Evolutionary conservation across 1,140 invertebrate genomes (phyloP), one percentile per base, ranked within the genome.

Genomic region (Agraylea sexmaculata): DNA sequence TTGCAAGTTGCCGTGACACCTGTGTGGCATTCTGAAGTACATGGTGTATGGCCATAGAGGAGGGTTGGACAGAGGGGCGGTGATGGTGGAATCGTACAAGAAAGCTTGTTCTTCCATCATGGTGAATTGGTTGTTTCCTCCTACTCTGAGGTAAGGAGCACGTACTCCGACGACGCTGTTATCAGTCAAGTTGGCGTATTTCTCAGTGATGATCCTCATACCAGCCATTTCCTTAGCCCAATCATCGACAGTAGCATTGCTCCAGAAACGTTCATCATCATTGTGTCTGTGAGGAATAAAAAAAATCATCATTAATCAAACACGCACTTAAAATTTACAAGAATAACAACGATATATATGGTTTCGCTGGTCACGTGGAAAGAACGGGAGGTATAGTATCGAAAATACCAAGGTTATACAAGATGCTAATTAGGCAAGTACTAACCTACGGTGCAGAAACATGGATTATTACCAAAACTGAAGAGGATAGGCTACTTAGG

Each of bases 71-170:
- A 94, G 68, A 4, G 89, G 85, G 10, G 89, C 88, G 0, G 89
- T 93, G 55, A 96, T 93, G 11, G 89, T 92, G 7, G 89, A 92
- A 58, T 95, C 91, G 59, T 94, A 96, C 5, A 94, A 64, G 74
- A 95, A 95, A 12, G 87, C 86, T 60, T 94, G 88, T 59, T 92
- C 87, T 65, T 93, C 89, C 88, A 94, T 93, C 89, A 95, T 95
- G 40, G 84, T 88, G 66, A 95, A 95, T 65, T 95, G 90, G 57
- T 92, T 91, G 68, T 94, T 92, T 15, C 92, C 92, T 43, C 92
- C 92, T 0, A 94, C 87, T 17, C 88, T 69, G 20, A 96, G 65
- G 58, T 94, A 93, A 0, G 92, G 92, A 0, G 91, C 87, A 29
- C 92, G 75, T 3, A 96, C 82, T 23, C 93, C 93, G 1, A 94